Base-by-base conservation (phyloP, 2,888 invertebrate species). In the Chironomus tentans region DNA sequence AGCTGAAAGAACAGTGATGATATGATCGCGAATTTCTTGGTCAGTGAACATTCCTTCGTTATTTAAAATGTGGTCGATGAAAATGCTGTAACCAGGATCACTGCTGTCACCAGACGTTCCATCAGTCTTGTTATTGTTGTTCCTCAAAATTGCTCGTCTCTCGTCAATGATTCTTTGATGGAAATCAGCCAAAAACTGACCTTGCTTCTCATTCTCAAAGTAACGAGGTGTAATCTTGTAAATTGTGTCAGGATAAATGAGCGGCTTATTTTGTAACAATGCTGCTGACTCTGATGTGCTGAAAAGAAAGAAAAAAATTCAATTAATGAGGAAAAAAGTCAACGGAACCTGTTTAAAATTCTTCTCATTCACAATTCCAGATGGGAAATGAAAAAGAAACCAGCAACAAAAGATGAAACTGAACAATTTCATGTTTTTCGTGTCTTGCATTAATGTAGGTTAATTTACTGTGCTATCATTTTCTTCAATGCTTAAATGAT, bases 151-250 rank as follows among this genome's bases (percentile, higher is more conserved):
- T 12, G 65, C 74, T 12, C 74, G 74, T 12, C 74, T 46, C n/a
- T 74, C 74, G 22, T 74, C 68, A n/a, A 74, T 74, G 46, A 74
- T 74, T 65, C 74, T 18, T 24, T 74, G 74, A 68, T 74, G 74
- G 15, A 74, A 74, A 6, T 47, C 48, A 62, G 18, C 18, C 47
- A 74, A 74, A 47, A 15, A 74, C 18, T 47, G 12, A 10, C 62
- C 61, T 22, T 74, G 74, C n/a, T 15, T 18, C 12, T 24, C 5
- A 28, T 74, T 74, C n/a, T 74, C 74, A n/a, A 22, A 38, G 15
- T 74, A 65, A 24, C 74, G 28, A 6, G 74, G 62, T 21, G 74
- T 74, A 3, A 74, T 38, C 38, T 74, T 74, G 21, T 62, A 74
- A 12, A 74, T 68, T 38, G 74, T 74, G 46, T 74, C 74, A 10